These are phyloP conservation scores for Teleogryllus oceanicus DNA, from an alignment of 2,888 invertebrate species.

Conservation along the genomic window DNA sequence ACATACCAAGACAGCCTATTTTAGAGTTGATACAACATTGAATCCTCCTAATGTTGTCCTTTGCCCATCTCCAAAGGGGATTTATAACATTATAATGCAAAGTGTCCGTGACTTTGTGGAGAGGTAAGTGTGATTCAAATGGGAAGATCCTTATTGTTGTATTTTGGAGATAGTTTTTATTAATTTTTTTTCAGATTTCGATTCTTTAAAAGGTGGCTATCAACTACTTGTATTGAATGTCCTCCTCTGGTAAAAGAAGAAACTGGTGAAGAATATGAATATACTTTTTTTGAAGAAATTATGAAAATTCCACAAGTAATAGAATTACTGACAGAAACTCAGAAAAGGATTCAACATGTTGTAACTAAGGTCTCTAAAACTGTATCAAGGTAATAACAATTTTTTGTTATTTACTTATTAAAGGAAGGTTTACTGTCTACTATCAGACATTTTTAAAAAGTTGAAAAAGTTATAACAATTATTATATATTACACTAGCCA, in stretches of 20 bases:
- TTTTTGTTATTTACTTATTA: not conserved
- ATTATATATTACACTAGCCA: too few species aligned
- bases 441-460: too few species aligned
- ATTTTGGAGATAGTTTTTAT: not conserved
- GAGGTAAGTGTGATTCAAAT: not conserved
- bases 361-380: not conserved
- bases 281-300: slow-evolving; percentile 20
- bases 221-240: not conserved
- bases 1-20: not conserved
- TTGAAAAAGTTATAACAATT: too few species aligned
- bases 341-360: not conserved
- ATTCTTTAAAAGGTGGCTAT: not conserved
- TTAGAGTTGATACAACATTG: not conserved
- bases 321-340: slow-evolving; percentile 18
- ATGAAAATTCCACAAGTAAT: slow-evolving; percentile 21
- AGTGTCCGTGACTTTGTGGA: not conserved
- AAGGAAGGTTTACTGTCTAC: too few species aligned
- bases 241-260: not conserved
- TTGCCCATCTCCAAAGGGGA: not conserved
- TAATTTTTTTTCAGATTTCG: not conserved
- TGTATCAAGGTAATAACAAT: not conserved
- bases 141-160: not conserved
- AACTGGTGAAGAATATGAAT: slow-evolving; percentile 5
- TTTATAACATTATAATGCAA: slow-evolving; percentile 2
- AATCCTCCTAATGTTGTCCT: not conserved